Conservation (phyloP, 30 jellyfish, hydroid and myxozoan genomes). For the Aurelia aurita region DNA sequence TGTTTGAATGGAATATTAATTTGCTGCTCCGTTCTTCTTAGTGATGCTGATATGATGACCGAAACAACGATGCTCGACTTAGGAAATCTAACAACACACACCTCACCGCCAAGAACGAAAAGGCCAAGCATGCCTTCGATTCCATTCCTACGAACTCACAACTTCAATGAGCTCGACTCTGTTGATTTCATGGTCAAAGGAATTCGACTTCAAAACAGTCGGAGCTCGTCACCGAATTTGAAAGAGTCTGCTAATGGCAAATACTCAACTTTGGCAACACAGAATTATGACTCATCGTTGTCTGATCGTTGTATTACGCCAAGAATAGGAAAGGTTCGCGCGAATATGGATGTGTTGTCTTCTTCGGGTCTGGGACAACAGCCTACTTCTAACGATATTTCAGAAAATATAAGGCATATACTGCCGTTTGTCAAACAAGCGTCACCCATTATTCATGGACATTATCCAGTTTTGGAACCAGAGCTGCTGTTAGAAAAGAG, state of each 20-base stretch:
- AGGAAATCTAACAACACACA: not conserved
- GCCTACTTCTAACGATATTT: constrained; percentile 3
- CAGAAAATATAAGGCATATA: constrained; percentile 34
- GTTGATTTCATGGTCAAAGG: constrained; percentile 64
- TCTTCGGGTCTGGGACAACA: constrained; percentile 27
- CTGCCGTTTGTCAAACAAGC: constrained; percentile 81
- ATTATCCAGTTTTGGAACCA: constrained; percentile 75
- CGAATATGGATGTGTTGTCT: constrained; percentile 4
- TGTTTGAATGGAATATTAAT: too few relatives aligned
- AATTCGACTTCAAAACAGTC: constrained; percentile 21
- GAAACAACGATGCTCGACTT: not conserved
- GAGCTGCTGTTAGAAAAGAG: constrained; percentile 81
- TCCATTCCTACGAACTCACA: constrained; percentile 28
- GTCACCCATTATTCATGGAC: constrained; percentile 63
- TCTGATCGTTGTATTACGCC: constrained; percentile 3
- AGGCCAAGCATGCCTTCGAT: constrained; percentile 73
- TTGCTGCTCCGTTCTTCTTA: not conserved
- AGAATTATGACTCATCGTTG: not conserved
- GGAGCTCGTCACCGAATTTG: constrained; percentile 42
- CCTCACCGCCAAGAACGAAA: constrained; percentile 28
- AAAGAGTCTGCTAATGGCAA: not conserved
- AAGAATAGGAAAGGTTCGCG: constrained; percentile 18
- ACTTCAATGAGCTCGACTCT: constrained; percentile 16
- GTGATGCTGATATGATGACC: constrained; percentile 49
- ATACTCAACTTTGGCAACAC: not conserved